A percentile compares a stretch with the other conserved stretches of the same genome.
phyloP scores from a whole-genome alignment of 2,113 vertebrate genomes.

The Pipa parva region DNA sequence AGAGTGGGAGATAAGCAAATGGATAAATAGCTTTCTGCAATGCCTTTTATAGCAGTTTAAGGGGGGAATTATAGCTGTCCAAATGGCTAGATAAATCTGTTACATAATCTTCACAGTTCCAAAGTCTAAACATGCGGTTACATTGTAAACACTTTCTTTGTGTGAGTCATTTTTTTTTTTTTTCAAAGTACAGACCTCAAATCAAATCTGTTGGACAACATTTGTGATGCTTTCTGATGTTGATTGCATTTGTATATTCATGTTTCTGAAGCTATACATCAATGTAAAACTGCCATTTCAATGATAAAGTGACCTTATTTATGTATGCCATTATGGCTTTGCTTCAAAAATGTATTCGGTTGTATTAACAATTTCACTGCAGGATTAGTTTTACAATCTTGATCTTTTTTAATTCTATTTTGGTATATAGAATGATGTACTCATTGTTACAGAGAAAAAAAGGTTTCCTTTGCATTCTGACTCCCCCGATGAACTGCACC shows the following conservation, averaged over 20 bases:
- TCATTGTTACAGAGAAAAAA: no score
- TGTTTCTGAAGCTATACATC: slow-evolving; percentile 6
- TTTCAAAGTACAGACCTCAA: background rate
- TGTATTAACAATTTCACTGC: background rate
- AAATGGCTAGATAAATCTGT: slow-evolving; percentile 19
- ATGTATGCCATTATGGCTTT: slow-evolving; percentile 9
- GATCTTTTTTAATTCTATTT: background rate
- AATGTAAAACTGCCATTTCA: slow-evolving; percentile 4
- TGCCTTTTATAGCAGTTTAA: slow-evolving; percentile 20
- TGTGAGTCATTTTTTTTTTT: slow-evolving; percentile 8
- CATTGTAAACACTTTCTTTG: background rate
- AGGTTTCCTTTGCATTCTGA: no score
- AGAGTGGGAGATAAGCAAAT: slow-evolving; percentile 24
- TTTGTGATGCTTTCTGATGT: slow-evolving; percentile 14
- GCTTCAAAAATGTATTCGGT: background rate
- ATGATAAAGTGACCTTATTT: slow-evolving; percentile 23
- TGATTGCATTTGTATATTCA: slow-evolving; percentile 35
- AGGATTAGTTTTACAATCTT: background rate
- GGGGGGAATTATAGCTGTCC: slow-evolving; percentile 10
- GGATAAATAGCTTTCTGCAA: slow-evolving; percentile 13
- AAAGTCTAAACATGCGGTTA: slow-evolving; percentile 1
- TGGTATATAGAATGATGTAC: no score
- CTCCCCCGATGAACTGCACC: no score
- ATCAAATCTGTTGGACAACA: background rate
- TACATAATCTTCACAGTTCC: slow-evolving; percentile 15